Conservation (phyloP, 2,797 vertebrate species). For the Epinephelus malabaricus region DNA sequence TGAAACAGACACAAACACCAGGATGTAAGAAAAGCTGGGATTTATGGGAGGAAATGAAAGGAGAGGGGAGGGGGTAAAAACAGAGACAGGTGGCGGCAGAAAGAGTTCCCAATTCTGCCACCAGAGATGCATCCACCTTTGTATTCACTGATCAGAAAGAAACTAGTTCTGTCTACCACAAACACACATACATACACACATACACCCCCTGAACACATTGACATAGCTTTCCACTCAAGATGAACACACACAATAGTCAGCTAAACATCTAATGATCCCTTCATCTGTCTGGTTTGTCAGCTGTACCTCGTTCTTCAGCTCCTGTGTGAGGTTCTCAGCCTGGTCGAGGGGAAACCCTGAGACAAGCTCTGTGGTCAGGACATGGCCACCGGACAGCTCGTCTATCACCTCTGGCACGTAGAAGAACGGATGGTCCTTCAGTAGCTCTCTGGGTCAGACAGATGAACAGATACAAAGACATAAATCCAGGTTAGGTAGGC, state of each 20-base stretch:
- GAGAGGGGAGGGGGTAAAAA: not conserved
- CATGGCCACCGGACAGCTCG: conserved; percentile 90
- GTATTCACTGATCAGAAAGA: not conserved
- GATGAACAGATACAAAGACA: conserved; percentile 5
- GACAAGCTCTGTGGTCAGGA: conserved; percentile 96
- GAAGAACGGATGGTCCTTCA: conserved; percentile 96
- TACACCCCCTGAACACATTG: not conserved
- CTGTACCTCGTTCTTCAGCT: conserved; percentile 93
- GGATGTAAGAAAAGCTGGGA: too few relatives aligned
- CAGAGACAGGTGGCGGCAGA: not conserved
- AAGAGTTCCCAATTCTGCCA: not conserved
- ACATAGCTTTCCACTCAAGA: too few relatives aligned
- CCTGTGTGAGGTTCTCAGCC: conserved; percentile 90
- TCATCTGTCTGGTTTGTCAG: not conserved
- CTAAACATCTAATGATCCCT: not conserved
- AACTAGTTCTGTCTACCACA: not conserved
- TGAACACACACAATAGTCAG: not conserved
- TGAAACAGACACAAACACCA: conserved; percentile 67
- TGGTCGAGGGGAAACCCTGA: conserved; percentile 95
- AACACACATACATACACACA: not conserved
- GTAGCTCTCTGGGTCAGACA: conserved; percentile 87
- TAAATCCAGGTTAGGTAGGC: not conserved
- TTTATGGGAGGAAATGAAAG: not conserved
- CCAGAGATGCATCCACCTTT: not conserved
- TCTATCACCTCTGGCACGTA: conserved; percentile 94